A percentile compares a stretch with the other conserved stretches of the same genome.
These are phyloP conservation scores for Dasyornis broadbenti DNA, from an alignment of 2,113 vertebrate genomes.

Conservation along the genomic window DNA sequence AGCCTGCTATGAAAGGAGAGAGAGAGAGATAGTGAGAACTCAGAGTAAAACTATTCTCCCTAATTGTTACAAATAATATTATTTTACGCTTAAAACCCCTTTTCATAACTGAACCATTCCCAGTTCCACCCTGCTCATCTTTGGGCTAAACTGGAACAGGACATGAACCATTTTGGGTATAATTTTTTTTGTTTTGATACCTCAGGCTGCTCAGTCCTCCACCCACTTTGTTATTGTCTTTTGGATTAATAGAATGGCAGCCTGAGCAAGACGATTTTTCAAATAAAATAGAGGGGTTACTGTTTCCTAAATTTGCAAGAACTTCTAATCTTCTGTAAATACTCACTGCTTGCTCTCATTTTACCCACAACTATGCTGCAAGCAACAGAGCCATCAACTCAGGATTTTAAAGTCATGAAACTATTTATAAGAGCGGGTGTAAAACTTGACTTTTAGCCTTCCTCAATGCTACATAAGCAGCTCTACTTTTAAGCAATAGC, in stretches of 20 bases:
- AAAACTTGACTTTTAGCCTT: neutral
- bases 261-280: neutral
- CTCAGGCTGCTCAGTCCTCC: neutral
- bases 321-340: neutral
- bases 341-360: neutral
- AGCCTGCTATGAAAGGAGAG: conserved; percentile 28
- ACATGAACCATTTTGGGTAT: neutral
- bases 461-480: neutral
- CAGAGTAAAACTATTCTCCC: neutral
- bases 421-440: neutral
- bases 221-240: neutral
- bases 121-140: neutral
- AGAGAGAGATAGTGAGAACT: neutral
- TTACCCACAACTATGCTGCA: neutral
- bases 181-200: neutral
- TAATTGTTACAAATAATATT: conserved; percentile 10
- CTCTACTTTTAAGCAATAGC: neutral
- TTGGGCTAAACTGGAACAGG: neutral
- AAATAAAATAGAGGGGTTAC: neutral
- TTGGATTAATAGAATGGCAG: neutral
- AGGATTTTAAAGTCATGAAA: neutral
- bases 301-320: neutral
- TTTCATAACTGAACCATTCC: neutral
- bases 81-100: neutral
- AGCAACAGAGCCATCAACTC: neutral